These are phyloP conservation scores for Sphenodon punctatus DNA, from an alignment of 2,797 vertebrate genomes.

Conservation along the genomic window DNA sequence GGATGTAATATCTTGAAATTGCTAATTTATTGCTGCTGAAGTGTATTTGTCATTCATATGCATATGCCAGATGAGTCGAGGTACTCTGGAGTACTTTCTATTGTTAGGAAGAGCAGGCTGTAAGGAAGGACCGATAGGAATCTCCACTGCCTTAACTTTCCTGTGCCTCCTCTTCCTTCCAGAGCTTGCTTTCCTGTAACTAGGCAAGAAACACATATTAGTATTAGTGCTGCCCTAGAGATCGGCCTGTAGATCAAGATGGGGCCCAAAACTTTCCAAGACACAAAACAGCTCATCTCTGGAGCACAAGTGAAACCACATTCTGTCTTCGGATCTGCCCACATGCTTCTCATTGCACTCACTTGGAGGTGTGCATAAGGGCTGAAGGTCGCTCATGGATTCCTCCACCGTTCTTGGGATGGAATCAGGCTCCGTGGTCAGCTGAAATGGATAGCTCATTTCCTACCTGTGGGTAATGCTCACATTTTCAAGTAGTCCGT, in stretches of 20 bases:
- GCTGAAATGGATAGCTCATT: no score
- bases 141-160: neutral
- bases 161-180: rapidly evolving
- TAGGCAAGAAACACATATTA: neutral
- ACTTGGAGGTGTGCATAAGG: neutral
- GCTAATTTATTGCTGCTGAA: constrained; percentile 71
- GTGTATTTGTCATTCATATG: constrained; percentile 63
- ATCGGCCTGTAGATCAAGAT: rapidly evolving
- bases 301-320: rapidly evolving
- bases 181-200: neutral
- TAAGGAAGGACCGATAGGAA: neutral
- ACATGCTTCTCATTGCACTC: neutral
- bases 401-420: rapidly evolving
- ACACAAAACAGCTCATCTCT: neutral
- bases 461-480: no score
- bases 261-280: neutral
- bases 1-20: constrained; percentile 71
- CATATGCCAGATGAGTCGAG: constrained; percentile 41
- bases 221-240: rapidly evolving
- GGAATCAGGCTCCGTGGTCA: no score
- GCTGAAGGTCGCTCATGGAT: constrained; percentile 9
- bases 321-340: neutral
- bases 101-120: neutral
- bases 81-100: constrained; percentile 36
- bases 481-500: no score